These are phyloP conservation scores for Channa striata DNA, from an alignment of 2,797 vertebrate genomes.

Conservation along the genomic window DNA sequence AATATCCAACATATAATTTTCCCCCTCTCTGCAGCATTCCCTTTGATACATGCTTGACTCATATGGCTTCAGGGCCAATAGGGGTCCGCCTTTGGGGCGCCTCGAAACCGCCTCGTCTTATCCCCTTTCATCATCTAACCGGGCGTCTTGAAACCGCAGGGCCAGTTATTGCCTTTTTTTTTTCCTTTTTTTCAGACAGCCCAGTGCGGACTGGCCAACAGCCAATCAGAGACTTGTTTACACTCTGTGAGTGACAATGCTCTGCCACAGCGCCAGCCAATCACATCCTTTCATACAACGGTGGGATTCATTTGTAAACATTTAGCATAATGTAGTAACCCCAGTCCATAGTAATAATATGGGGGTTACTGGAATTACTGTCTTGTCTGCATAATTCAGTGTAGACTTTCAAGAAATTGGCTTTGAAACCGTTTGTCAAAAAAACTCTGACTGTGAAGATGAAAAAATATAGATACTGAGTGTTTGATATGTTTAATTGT, in stretches of 20 bases:
- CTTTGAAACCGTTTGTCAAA: conserved; percentile 39
- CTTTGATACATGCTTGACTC: conserved; percentile 94
- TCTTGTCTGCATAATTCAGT: conserved; percentile 49
- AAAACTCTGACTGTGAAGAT: conserved; percentile 20
- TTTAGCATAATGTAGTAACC: conserved; percentile 73
- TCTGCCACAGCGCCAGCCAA: conserved; percentile 90
- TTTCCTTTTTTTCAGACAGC: conserved; percentile 87
- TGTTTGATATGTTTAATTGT: conserved; percentile 14
- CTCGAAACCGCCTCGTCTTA: conserved; percentile 92
- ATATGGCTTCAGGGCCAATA: conserved; percentile 88
- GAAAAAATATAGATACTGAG: not conserved
- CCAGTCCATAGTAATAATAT: conserved; percentile 64
- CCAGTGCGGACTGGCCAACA: conserved; percentile 94
- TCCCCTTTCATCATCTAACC: conserved; percentile 94
- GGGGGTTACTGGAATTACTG: conserved; percentile 35
- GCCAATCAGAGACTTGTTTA: conserved; percentile 99
- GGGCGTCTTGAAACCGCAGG: conserved; percentile 94
- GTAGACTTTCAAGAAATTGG: conserved; percentile 36
- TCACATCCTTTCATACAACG: conserved; percentile 64
- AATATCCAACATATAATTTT: conserved; percentile 83
- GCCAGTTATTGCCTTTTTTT: conserved; percentile 92
- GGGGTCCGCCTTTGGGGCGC: conserved; percentile 89
- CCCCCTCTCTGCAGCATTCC: conserved; percentile 82
- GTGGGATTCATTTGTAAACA: conserved; percentile 74
- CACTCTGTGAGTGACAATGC: conserved; percentile 94